Conservation (phyloP, 2,113 vertebrate species). For the Haemorhous mexicanus region DNA sequence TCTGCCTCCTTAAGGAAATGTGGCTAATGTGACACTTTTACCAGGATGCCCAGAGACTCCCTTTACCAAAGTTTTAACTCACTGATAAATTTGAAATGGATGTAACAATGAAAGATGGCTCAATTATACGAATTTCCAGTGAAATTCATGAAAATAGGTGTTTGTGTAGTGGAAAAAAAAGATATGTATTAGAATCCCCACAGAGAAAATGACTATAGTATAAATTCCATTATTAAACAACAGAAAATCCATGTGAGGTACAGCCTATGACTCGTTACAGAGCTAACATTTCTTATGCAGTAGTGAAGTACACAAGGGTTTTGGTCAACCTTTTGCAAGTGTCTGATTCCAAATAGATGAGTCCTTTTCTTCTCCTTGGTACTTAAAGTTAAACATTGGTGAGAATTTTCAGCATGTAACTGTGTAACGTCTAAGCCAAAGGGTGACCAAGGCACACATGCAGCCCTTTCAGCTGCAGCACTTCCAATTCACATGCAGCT, state of each 20-base stretch:
- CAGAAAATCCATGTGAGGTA: background rate
- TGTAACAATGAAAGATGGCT: background rate
- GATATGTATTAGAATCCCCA: background rate
- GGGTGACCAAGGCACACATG: accelerated
- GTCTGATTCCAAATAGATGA: background rate
- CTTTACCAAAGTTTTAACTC: constrained; percentile 8
- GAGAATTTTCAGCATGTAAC: background rate
- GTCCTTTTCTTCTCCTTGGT: background rate
- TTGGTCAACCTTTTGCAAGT: background rate
- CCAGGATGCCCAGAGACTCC: background rate
- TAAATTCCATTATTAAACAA: background rate
- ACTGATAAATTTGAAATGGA: background rate
- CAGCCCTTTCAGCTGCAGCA: background rate
- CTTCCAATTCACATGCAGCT: background rate
- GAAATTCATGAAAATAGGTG: background rate
- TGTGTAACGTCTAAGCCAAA: background rate
- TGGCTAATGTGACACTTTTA: background rate
- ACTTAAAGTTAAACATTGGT: background rate
- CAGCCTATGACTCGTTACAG: background rate
- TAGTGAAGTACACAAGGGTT: background rate
- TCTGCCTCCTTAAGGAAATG: background rate
- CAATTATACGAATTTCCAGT: background rate
- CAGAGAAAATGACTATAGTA: background rate
- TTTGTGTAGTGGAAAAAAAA: background rate
- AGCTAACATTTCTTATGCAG: background rate